Conservation (phyloP, 2,888 invertebrate genomes). For the Drosophila mayaguana region DNA sequence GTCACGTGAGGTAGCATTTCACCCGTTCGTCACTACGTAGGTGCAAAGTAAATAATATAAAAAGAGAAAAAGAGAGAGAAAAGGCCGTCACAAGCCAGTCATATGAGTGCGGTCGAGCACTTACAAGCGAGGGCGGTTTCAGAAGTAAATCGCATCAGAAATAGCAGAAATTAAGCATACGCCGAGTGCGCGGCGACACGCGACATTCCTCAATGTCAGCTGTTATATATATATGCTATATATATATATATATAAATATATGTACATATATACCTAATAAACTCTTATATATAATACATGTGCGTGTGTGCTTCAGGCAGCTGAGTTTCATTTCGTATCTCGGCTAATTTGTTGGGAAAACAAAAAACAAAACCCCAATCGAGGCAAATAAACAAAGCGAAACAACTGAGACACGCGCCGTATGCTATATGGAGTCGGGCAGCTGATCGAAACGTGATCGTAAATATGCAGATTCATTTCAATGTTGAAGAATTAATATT, state of each 20-base stretch:
- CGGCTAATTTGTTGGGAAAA: slow-evolving; percentile 40
- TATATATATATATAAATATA: not conserved
- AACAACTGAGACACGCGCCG: slow-evolving; percentile 29
- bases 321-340: slow-evolving; percentile 2
- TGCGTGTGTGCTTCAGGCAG: not conserved
- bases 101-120: slow-evolving; percentile 44
- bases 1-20: slow-evolving; percentile 64
- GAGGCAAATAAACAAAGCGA: slow-evolving; percentile 21
- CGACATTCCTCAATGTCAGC: slow-evolving; percentile 40
- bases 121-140: slow-evolving; percentile 36
- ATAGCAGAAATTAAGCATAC: not conserved
- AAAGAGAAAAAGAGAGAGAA: not conserved
- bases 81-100: slow-evolving; percentile 54
- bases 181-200: slow-evolving; percentile 23
- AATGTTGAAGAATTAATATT: not conserved
- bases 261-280: not conserved
- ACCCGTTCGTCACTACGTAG: slow-evolving; percentile 59
- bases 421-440: not conserved
- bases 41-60: slow-evolving; percentile 55
- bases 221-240: too few relatives aligned
- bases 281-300: not conserved
- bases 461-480: slow-evolving; percentile 2
- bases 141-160: not conserved
- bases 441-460: slow-evolving; percentile 19
- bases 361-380: slow-evolving; percentile 18